Base-by-base conservation (phyloP, 2,797 vertebrate genomes). In the Leptodactylus fallax region DNA sequence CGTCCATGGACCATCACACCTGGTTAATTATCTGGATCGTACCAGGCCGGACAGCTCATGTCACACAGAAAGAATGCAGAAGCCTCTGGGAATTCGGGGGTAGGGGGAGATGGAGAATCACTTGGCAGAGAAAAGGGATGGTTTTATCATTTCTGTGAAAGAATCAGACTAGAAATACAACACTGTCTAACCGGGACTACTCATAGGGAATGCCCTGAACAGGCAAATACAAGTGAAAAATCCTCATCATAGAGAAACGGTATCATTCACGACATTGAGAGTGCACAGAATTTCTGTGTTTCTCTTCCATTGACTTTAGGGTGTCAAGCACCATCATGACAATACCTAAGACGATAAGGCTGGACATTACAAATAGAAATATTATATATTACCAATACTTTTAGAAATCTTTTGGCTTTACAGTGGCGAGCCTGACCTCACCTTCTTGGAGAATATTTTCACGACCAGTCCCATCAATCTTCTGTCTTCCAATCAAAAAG, bases 401-500 rank as follows among this genome's bases (percentile, higher is more conserved):
- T 27, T 21, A 17, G 25, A 58, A 1, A 36, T 36, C 11, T 45
- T 21, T 61, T 21, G 36, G 9, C 10, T 60, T 61, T 51, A 7
- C 19, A n/a, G 45, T 11, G 16, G 4, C 11, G 6, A 21, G 16
- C 21, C 2, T 16, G 19, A 11, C 0, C 94, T 65, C 87, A 98
- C 98, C 98, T 0, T 98, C 97, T 91, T 98, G 99, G 27, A 99
- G 94, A 90, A 99, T 98, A 89, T 96, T 97, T 91, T 99, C 98
- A 58, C 98, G 93, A 90, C 97, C 98, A 0, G 96, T 98, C 91
- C 98, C 98, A 0, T 99, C 98, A 0, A 99, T 97, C 93, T 99
- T 99, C 95, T 99, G 98, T 36, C 98, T 95, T 65, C 98, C 98
- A 0, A 99, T 99, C 90, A 98, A 96, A 94, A 97, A 98, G 90